These are phyloP conservation scores for Drosophila algonquin DNA, from an alignment of 2,888 invertebrate genomes.

Conservation along the genomic window DNA sequence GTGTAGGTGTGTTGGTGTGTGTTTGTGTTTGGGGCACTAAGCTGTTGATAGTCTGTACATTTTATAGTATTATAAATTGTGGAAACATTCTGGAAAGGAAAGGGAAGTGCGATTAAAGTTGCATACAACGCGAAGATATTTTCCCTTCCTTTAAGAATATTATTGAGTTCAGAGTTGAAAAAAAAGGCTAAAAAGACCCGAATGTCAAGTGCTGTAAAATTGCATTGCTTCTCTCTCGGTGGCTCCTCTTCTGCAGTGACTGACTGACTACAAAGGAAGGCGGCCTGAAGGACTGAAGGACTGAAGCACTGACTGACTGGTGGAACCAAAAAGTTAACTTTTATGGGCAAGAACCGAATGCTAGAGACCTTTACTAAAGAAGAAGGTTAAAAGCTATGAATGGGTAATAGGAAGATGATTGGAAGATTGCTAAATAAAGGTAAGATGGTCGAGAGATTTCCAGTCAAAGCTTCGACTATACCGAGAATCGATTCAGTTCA, in stretches of 20 bases:
- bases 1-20: too few relatives aligned
- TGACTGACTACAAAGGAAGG: constrained; percentile 34
- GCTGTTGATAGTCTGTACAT: constrained; percentile 35
- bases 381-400: too few relatives aligned
- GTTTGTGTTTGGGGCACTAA: constrained; percentile 3
- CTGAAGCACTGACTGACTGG: constrained; percentile 12
- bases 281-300: constrained; percentile 14
- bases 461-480: too few relatives aligned
- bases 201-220: constrained; percentile 63
- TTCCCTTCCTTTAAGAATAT: constrained; percentile 3
- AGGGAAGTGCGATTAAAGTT: constrained; percentile 1
- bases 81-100: constrained; percentile 5
- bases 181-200: constrained; percentile 20
- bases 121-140: neutral
- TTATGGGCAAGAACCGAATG: neutral
- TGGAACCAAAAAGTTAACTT: neutral
- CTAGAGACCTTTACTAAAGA: neutral
- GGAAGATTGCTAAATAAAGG: too few relatives aligned
- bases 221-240: constrained; percentile 24
- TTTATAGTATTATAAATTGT: constrained; percentile 37
- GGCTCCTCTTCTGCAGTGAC: neutral
- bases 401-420: too few relatives aligned
- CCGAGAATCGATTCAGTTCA: too few relatives aligned
- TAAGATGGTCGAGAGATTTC: too few relatives aligned
- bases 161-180: constrained; percentile 36